phyloP scores from a whole-genome alignment of 64 coral and sea anemone species.

The Hydrozoanthus tunicans region DNA sequence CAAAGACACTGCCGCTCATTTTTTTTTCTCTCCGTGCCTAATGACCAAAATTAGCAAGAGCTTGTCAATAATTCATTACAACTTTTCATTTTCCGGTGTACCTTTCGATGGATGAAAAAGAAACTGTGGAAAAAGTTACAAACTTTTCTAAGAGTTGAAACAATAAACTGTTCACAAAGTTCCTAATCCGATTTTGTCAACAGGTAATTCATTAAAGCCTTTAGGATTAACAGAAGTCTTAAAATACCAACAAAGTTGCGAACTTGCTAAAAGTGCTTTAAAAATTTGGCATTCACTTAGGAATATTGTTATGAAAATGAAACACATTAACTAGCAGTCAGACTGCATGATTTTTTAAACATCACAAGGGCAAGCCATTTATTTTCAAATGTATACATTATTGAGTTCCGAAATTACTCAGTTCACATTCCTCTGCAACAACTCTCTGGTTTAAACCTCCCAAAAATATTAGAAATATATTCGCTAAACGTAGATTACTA shows the following conservation, averaged over 20 bases:
- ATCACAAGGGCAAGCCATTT: too few relatives aligned
- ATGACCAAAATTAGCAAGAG: slow-evolving; percentile 23
- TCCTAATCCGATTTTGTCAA: neutral
- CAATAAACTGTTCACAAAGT: neutral
- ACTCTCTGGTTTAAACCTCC: too few relatives aligned
- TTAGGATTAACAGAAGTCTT: neutral
- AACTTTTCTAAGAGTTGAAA: neutral
- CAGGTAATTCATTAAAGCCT: neutral
- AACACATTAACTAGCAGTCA: too few relatives aligned
- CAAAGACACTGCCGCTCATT: slow-evolving; percentile 18
- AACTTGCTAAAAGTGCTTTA: too few relatives aligned
- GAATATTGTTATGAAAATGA: too few relatives aligned
- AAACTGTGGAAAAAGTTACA: neutral
- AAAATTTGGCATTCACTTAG: too few relatives aligned
- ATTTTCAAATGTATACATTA: too few relatives aligned
- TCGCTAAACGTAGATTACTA: too few relatives aligned
- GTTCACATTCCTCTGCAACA: too few relatives aligned
- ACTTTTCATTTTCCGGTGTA: slow-evolving; percentile 46
- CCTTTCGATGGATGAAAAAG: neutral
- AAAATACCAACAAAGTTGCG: neutral
- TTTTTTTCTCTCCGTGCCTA: slow-evolving; percentile 19
- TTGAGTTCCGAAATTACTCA: too few relatives aligned
- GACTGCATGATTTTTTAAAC: too few relatives aligned
- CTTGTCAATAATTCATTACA: slow-evolving; percentile 42
- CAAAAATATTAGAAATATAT: too few relatives aligned